A percentile compares a stretch with the other conserved stretches of the same genome.
These are phyloP conservation scores for Meriones unguiculatus DNA, from an alignment of 2,113 vertebrate genomes.

Conservation along the genomic window DNA sequence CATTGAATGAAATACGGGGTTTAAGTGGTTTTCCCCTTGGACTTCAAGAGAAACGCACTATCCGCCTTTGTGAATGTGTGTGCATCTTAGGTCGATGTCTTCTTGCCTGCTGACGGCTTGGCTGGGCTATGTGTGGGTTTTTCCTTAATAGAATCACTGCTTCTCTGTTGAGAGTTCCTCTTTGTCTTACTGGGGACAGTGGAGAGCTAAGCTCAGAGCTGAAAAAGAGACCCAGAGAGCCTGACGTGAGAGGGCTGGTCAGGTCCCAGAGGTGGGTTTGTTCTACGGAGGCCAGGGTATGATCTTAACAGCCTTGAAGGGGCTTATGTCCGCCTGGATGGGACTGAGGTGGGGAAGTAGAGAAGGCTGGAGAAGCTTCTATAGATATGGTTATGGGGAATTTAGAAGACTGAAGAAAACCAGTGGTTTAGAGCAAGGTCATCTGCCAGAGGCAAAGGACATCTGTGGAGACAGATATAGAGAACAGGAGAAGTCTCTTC, in stretches of 20 bases:
- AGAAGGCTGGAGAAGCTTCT: neutral
- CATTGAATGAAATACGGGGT: neutral
- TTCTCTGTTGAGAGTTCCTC: neutral
- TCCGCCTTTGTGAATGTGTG: neutral
- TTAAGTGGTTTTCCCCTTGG: neutral
- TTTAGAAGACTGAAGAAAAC: neutral
- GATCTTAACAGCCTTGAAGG: neutral
- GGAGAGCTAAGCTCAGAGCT: neutral
- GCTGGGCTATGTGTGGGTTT: neutral
- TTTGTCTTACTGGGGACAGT: neutral
- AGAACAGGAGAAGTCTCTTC: neutral
- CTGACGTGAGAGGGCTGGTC: neutral
- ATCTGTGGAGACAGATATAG: neutral
- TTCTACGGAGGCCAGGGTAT: neutral
- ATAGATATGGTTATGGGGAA: neutral
- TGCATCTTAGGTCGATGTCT: neutral
- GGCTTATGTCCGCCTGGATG: neutral
- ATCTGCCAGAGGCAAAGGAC: neutral
- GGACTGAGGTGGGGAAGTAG: neutral
- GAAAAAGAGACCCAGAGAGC: neutral
- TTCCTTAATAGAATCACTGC: neutral
- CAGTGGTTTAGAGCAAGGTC: neutral
- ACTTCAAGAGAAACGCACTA: neutral
- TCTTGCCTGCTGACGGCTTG: neutral
- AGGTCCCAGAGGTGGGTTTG: neutral